Evolutionary conservation across 2,888 invertebrate species (phyloP).

Genomic region (Parnassius glacialis): DNA sequence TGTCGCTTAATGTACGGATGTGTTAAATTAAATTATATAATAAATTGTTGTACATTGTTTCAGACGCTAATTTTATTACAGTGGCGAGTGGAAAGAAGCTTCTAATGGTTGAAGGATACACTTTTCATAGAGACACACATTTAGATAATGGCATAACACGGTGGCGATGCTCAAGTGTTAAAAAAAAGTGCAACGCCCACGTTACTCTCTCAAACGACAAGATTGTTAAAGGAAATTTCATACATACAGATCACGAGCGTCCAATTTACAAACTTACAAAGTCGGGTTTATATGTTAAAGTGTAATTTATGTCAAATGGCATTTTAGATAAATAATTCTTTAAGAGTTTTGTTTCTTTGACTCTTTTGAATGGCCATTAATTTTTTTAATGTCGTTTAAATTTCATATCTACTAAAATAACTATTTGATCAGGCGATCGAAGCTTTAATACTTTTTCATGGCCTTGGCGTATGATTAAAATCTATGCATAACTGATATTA

Average conservation of each 20-base stretch:
- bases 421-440: no score
- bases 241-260: slow-evolving; percentile 1
- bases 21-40: not conserved
- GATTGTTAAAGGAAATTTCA: not conserved
- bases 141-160: slow-evolving; percentile 23
- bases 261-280: slow-evolving; percentile 1
- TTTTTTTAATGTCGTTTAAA: no score
- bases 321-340: not conserved
- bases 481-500: no score
- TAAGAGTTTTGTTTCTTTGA: no score
- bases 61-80: not conserved
- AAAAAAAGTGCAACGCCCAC: slow-evolving; percentile 17
- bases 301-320: not conserved
- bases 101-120: not conserved
- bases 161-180: slow-evolving; percentile 32
- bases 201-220: not conserved
- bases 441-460: no score
- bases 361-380: no score
- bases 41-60: not conserved
- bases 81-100: not conserved
- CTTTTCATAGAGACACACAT: not conserved
- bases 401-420: no score
- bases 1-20: no score
- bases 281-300: not conserved
- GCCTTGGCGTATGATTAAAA: no score